These are phyloP conservation scores for Sipha flava DNA, from an alignment of 1,140 invertebrate species.

Conservation along the genomic window DNA sequence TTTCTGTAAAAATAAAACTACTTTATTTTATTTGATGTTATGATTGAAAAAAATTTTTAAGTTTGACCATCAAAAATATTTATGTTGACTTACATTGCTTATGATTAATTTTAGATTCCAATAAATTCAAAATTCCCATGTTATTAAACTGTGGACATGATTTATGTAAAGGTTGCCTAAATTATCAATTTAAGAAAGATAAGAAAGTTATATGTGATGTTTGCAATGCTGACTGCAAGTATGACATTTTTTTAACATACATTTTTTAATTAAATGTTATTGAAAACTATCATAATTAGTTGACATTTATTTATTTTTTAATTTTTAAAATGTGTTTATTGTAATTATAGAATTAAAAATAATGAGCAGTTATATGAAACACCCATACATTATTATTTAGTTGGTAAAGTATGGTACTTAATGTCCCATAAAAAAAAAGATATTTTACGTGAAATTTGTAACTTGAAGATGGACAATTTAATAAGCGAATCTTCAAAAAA, in stretches of 20 bases:
- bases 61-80: neutral
- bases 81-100: neutral
- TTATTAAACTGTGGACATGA: slow-evolving; percentile 45
- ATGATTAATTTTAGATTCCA: neutral
- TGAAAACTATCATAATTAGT: neutral
- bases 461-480: neutral
- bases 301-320: neutral
- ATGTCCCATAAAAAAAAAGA: neutral
- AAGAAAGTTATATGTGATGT: slow-evolving; percentile 36
- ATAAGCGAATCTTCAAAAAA: neutral
- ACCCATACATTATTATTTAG: slow-evolving; percentile 10
- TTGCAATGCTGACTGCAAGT: neutral
- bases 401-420: neutral
- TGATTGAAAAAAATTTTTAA: neutral
- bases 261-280: neutral
- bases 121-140: slow-evolving; percentile 38
- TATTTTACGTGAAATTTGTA: neutral
- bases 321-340: neutral
- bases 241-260: neutral
- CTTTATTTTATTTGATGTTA: no score
- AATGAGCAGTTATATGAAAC: neutral
- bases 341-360: neutral
- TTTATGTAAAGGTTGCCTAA: slow-evolving; percentile 42
- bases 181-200: neutral
- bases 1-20: no score